Base-by-base conservation (phyloP, 1,140 invertebrate genomes). In the Pseudomyrmex concolor region DNA sequence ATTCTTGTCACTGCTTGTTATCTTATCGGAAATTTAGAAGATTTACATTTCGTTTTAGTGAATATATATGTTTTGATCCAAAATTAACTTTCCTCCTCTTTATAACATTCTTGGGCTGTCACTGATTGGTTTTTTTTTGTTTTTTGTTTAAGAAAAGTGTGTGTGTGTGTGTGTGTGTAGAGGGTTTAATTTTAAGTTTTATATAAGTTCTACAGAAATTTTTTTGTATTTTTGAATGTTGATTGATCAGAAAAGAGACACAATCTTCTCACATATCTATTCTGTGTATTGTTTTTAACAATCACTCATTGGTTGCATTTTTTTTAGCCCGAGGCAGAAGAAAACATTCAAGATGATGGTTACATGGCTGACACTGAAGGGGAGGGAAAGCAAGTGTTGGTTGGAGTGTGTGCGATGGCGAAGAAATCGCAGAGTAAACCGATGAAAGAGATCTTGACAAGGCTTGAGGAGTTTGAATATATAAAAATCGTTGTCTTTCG, bases 341-440 rank as follows among this genome's bases (percentile, higher is more conserved):
- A 92, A 90, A 95, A 95, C 77, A 93, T 93, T 77, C 95, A 94
- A 93, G 96, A 97, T 76, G 93, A 94, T 92, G 93, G 91, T 83
- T 94, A 91, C 67, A 89, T 12, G 85, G 84, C 67, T 34, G 93
- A 94, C 48, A 63, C 93, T 48, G 95, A 95, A 92, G 96, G 95
- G 85, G 95, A 95, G 83, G 96, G 96, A 90, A 97, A 97, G 91
- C 97, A 98, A 91, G 98, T 99, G 70, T 95, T 98, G 90, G 98
- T 99, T 84, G 99, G 99, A 63, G 97, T 99, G 83, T 99, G 99
- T 95, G 98, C 99, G 57, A 99, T 99, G 99, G 97, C 97, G 88
- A 99, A 99, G 94, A 99, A 99, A 94, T 98, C 98, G 2, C 97
- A 98, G 89, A 99, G 98, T 70, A 99, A 99, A 95, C 99, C 99